Conservation (phyloP, 2,113 vertebrate species). For the Nothoprocta perdicaria region DNA sequence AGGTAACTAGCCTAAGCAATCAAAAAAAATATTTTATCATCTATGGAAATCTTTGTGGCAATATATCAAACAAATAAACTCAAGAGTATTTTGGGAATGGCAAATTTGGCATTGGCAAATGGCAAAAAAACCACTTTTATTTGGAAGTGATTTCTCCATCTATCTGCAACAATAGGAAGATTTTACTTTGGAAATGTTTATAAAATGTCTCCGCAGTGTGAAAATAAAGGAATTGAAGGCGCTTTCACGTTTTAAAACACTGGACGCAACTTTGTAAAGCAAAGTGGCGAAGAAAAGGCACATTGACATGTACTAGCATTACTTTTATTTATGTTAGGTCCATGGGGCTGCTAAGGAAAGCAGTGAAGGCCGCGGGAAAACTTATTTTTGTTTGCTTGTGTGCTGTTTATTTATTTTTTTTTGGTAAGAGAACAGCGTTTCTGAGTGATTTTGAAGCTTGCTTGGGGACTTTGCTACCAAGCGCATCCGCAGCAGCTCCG, state of each 20-base stretch:
- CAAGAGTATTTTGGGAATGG: background rate
- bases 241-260: background rate
- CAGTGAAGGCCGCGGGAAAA: fast-evolving
- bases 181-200: background rate
- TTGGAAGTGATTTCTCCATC: background rate
- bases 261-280: background rate
- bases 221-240: background rate
- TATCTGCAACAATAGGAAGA: background rate
- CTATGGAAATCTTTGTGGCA: background rate
- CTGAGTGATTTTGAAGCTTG: too few relatives aligned
- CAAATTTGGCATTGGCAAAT: background rate
- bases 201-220: background rate
- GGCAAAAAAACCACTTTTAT: background rate
- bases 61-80: fast-evolving
- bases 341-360: background rate
- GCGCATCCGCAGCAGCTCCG: background rate
- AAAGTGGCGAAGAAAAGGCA: background rate
- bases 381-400: background rate
- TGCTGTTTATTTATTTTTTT: background rate
- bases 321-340: background rate
- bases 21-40: background rate
- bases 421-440: background rate
- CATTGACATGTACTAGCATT: background rate
- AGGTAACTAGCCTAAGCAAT: background rate
- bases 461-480: background rate